Evolutionary conservation across 2,797 vertebrate species (phyloP).

Genomic region (Chrosomus eos): DNA sequence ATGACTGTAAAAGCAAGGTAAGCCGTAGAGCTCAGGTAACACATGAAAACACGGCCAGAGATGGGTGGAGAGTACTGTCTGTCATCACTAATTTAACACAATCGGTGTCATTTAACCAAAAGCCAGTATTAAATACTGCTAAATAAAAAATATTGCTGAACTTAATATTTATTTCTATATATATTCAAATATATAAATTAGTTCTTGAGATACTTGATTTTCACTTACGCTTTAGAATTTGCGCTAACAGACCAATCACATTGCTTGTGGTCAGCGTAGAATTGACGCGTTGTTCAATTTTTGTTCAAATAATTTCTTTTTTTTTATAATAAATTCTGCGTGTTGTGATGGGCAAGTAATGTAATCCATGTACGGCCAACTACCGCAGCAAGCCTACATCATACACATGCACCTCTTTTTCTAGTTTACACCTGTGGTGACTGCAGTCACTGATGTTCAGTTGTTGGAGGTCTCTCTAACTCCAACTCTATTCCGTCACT

Average conservation of each 20-base stretch:
- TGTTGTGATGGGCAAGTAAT: neutral
- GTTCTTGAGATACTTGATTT: neutral
- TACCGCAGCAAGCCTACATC: neutral
- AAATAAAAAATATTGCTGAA: neutral
- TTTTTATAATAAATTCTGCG: too few relatives aligned
- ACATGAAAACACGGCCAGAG: constrained; percentile 63
- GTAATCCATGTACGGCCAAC: neutral
- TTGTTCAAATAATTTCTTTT: too few relatives aligned
- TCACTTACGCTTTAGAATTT: neutral
- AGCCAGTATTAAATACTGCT: neutral
- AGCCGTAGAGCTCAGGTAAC: constrained; percentile 75
- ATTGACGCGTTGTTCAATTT: too few relatives aligned
- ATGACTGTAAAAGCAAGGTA: constrained; percentile 76
- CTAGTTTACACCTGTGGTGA: neutral
- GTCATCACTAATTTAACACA: neutral
- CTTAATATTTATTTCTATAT: neutral
- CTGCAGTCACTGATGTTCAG: neutral
- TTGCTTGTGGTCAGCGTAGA: too few relatives aligned
- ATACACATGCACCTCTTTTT: neutral
- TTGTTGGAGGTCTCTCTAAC: neutral
- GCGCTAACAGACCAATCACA: too few relatives aligned
- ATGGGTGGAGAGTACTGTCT: constrained; percentile 68
- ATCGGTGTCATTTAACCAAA: neutral
- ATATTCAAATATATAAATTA: neutral
- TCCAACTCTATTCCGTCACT: neutral